Conservation (phyloP, 2,113 vertebrate species). For the Girardinichthys multiradiatus region DNA sequence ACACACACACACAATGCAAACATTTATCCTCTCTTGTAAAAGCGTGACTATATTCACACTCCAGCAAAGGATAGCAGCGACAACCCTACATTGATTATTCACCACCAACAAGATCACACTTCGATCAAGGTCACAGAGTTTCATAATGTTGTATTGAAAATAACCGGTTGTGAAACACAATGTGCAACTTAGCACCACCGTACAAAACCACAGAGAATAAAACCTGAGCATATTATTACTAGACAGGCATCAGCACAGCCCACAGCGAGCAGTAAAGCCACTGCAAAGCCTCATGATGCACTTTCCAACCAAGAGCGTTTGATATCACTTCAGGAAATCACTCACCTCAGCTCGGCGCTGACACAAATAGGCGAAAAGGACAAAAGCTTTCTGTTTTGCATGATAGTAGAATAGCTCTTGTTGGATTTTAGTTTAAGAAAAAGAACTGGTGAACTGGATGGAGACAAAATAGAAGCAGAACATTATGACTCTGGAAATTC, state of each 20-base stretch:
- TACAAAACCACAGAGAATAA: constrained; percentile 45
- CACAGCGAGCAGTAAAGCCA: constrained; percentile 7
- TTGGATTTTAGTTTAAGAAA: not conserved
- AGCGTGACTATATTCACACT: not conserved
- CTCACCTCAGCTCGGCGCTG: constrained; percentile 4
- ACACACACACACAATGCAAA: not conserved
- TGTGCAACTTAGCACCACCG: constrained; percentile 13
- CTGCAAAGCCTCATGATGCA: constrained; percentile 16
- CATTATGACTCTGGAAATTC: not conserved
- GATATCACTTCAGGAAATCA: constrained; percentile 36
- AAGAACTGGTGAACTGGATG: not conserved
- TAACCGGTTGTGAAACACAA: constrained; percentile 45
- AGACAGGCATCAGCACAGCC: constrained; percentile 19
- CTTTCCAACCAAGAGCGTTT: constrained; percentile 6
- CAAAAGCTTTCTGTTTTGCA: not conserved
- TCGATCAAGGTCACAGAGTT: constrained; percentile 30
- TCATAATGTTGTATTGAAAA: constrained; percentile 42
- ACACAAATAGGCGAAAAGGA: constrained; percentile 10
- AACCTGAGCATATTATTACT: constrained; percentile 18
- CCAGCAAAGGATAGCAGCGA: not conserved
- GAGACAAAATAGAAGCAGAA: not conserved
- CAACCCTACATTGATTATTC: not conserved
- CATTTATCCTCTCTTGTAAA: not conserved
- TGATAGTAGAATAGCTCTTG: not conserved
- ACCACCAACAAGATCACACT: constrained; percentile 3